Percentiles rank a stretch among this genome's conserved stretches.
Conservation (phyloP, 2,888 invertebrate species). For the Drosophila incognita region DNA sequence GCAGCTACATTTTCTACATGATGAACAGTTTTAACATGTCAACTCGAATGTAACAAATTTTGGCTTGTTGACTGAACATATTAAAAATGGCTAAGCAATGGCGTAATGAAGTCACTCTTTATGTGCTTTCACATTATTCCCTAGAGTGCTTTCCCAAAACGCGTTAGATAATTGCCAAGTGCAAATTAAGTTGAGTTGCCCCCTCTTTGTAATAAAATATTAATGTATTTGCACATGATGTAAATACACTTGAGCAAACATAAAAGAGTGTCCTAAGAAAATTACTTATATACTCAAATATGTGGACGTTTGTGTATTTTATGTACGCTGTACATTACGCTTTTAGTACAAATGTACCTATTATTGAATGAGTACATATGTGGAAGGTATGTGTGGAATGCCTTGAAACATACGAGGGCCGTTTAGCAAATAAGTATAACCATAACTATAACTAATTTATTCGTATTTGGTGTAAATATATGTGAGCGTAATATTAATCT, state of each 20-base stretch:
- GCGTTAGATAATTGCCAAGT: neutral
- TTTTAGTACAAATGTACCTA: neutral
- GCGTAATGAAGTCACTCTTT: neutral
- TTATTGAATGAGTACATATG: neutral
- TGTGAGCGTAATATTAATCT: neutral
- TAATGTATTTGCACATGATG: neutral
- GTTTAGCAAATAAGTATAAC: constrained; percentile 78
- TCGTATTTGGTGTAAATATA: neutral
- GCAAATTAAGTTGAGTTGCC: neutral
- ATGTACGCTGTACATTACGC: neutral
- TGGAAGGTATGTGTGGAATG: constrained; percentile 15
- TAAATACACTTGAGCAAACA: neutral
- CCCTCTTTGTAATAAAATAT: neutral
- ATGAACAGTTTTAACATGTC: neutral
- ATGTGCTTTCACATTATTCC: neutral
- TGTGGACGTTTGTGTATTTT: neutral
- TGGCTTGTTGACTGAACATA: neutral
- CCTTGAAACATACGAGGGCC: constrained; percentile 86
- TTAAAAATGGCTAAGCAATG: neutral
- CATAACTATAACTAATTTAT: neutral
- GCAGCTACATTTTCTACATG: neutral
- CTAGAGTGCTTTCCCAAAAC: neutral
- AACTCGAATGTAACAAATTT: neutral
- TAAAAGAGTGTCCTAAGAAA: neutral
- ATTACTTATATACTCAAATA: neutral